Conservation (phyloP, 1,140 invertebrate species). For the Triops cancriformis region DNA sequence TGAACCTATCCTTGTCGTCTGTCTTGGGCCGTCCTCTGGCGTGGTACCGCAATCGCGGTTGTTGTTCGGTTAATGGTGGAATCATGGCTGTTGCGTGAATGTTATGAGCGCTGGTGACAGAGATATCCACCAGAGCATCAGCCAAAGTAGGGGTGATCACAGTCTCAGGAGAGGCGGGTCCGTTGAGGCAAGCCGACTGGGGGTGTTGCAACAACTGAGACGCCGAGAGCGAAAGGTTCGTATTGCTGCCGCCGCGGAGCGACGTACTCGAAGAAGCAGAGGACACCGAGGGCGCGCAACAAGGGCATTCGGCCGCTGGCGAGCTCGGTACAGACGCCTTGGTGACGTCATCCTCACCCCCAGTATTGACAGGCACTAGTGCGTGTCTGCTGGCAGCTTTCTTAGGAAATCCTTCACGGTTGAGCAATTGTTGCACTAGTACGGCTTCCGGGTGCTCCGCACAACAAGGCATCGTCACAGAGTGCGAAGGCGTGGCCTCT, state of each 20-base stretch:
- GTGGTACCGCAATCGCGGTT: constrained; percentile 32
- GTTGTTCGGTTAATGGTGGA: not conserved
- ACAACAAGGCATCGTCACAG: not conserved
- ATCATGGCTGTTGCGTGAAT: not conserved
- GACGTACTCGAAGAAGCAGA: not conserved
- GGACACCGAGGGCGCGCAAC: not conserved
- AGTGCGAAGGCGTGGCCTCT: not conserved
- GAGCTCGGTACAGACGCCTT: not conserved
- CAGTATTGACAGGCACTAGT: not conserved
- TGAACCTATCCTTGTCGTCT: constrained; percentile 67
- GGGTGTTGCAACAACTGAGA: not conserved
- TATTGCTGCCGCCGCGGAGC: not conserved
- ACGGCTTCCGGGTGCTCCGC: not conserved
- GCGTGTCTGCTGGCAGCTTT: not conserved
- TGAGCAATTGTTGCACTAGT: not conserved
- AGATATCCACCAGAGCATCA: not conserved
- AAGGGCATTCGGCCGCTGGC: not conserved
- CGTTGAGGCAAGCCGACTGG: not conserved
- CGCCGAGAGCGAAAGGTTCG: not conserved
- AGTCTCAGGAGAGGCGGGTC: not conserved
- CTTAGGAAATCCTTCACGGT: not conserved
- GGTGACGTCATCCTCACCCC: not conserved
- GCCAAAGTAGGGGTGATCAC: not conserved
- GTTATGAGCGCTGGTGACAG: not conserved
- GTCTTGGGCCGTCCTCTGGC: constrained; percentile 59